A percentile compares a stretch with the other conserved stretches of the same genome.
phyloP scores from a whole-genome alignment of 2,888 invertebrate genomes.

The Craniophora ligustri region DNA sequence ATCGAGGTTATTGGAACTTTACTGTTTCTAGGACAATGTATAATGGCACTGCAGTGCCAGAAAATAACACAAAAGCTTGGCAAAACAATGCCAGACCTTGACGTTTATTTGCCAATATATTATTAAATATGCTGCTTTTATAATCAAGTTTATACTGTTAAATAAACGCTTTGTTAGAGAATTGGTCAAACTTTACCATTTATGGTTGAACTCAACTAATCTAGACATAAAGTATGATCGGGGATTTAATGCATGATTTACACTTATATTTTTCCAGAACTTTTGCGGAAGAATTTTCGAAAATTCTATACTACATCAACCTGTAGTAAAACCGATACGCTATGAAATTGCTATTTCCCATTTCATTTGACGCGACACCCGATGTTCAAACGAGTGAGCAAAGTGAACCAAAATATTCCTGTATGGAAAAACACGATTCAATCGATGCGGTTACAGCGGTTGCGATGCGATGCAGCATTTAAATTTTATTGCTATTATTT shows the following conservation, averaged over 20 bases:
- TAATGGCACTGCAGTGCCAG: slow-evolving; percentile 56
- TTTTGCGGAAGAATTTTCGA: slow-evolving; percentile 17
- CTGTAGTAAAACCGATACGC: slow-evolving; percentile 36
- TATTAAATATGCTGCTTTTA: slow-evolving; percentile 26
- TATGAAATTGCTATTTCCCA: slow-evolving; percentile 66
- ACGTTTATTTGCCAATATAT: slow-evolving; percentile 54
- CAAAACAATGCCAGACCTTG: slow-evolving; percentile 69
- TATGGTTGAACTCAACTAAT: slow-evolving; percentile 13
- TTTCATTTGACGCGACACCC: slow-evolving; percentile 68
- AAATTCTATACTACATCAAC: slow-evolving; percentile 39
- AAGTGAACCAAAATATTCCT: slow-evolving; percentile 56
- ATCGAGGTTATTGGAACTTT: slow-evolving; percentile 62
- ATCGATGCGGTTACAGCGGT: slow-evolving; percentile 31
- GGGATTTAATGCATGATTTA: too few species aligned
- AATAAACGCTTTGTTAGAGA: slow-evolving; percentile 30
- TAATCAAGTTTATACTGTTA: slow-evolving; percentile 21
- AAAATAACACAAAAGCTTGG: slow-evolving; percentile 63
- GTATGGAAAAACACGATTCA: slow-evolving; percentile 41
- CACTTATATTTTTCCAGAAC: too few species aligned
- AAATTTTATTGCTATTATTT: too few species aligned
- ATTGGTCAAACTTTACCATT: slow-evolving; percentile 12
- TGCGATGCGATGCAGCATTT: slow-evolving; percentile 12
- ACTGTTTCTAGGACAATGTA: slow-evolving; percentile 47
- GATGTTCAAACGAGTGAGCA: slow-evolving; percentile 58
- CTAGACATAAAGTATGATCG: background rate